phyloP scores from a whole-genome alignment of 2,113 vertebrate species.

The Siniperca chuatsi region DNA sequence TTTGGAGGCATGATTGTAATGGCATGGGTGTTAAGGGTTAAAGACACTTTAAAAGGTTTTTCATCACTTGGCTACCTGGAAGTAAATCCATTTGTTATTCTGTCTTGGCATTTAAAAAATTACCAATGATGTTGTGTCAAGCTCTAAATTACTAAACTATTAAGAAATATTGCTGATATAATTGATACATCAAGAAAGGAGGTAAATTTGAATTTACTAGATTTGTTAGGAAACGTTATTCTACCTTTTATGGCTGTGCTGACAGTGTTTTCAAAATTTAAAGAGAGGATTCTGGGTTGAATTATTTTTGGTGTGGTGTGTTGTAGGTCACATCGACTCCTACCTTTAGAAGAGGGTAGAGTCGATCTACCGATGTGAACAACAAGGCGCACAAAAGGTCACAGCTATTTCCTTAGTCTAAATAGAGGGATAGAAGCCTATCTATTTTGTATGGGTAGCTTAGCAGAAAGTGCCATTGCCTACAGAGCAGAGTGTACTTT shows the following conservation, averaged over 20 bases:
- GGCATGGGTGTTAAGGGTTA: neutral
- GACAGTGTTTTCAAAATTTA: neutral
- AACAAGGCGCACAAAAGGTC: slow-evolving; percentile 62
- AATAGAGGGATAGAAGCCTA: slow-evolving; percentile 68
- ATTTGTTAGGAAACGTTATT: neutral
- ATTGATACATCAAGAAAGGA: neutral
- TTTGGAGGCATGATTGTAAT: neutral
- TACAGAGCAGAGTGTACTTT: slow-evolving; percentile 74
- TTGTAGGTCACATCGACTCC: slow-evolving; percentile 3
- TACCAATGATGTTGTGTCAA: neutral
- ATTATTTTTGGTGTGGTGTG: slow-evolving; percentile 27
- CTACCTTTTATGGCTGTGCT: neutral
- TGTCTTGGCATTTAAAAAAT: neutral
- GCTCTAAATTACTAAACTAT: neutral
- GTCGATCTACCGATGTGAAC: too few relatives aligned
- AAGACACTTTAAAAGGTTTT: neutral
- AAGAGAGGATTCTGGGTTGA: slow-evolving; percentile 6
- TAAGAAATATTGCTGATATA: neutral
- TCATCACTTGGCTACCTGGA: neutral
- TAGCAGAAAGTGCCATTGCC: slow-evolving; percentile 69
- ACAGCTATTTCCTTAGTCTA: slow-evolving; percentile 65
- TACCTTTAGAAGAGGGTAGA: too few relatives aligned
- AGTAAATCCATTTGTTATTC: neutral
- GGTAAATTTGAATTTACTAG: neutral
- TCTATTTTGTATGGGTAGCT: slow-evolving; percentile 77